phyloP scores from a whole-genome alignment of 2,797 vertebrate species.

The Threskiornis aethiopicus region DNA sequence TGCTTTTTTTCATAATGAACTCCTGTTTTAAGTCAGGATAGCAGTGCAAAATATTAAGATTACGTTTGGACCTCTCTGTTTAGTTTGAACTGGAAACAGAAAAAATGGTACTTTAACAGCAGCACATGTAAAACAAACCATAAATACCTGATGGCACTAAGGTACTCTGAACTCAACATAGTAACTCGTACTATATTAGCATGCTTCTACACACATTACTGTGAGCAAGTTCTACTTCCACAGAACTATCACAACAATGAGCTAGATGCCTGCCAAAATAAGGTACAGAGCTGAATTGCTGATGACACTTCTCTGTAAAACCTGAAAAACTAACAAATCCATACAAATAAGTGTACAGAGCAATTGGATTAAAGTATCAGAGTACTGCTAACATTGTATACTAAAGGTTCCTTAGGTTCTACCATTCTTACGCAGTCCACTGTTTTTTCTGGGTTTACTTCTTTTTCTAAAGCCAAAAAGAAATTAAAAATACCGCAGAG shows the following conservation, averaged over 20 bases:
- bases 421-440: not conserved
- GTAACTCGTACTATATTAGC: not conserved
- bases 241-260: not conserved
- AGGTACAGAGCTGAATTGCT: not conserved
- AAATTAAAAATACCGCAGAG: not conserved
- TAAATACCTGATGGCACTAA: not conserved
- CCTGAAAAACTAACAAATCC: not conserved
- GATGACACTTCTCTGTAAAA: not conserved
- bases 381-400: not conserved
- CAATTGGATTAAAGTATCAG: not conserved
- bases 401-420: not conserved
- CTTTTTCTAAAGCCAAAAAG: not conserved
- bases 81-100: not conserved
- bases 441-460: not conserved
- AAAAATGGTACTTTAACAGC: not conserved
- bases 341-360: not conserved
- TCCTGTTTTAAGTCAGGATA: not conserved
- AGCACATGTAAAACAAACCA: not conserved
- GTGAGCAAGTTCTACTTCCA: not conserved
- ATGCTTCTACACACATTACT: not conserved
- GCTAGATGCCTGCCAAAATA: not conserved
- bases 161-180: not conserved
- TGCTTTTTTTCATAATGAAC: not conserved
- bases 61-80: not conserved
- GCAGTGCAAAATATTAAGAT: not conserved